Evolutionary conservation across 92 coral and sea anemone genomes (phyloP).

Genomic region (Desmophyllum pertusum): DNA sequence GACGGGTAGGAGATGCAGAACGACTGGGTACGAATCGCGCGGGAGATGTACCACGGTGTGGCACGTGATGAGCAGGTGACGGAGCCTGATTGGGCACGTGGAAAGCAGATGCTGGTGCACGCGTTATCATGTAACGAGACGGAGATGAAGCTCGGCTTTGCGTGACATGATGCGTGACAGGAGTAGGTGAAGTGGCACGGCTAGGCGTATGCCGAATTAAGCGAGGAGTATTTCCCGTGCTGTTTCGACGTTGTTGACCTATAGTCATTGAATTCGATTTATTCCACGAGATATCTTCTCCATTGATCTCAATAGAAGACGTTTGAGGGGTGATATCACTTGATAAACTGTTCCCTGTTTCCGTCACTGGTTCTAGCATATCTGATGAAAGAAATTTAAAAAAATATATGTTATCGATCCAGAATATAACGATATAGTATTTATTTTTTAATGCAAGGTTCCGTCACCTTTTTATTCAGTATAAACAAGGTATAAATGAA

Average conservation of each 20-base stretch:
- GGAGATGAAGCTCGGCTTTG: slow-evolving; percentile 25
- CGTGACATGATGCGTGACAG: too few relatives aligned
- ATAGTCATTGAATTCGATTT: neutral
- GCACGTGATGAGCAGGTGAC: slow-evolving; percentile 21
- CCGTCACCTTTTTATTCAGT: neutral
- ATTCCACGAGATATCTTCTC: slow-evolving; percentile 2
- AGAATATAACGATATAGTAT: neutral
- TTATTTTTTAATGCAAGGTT: neutral
- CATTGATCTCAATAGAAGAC: neutral
- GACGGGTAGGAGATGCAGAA: slow-evolving; percentile 26
- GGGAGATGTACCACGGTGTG: slow-evolving; percentile 23
- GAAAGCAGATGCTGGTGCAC: neutral
- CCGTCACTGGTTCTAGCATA: slow-evolving; percentile 1
- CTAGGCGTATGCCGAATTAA: slow-evolving; percentile 21
- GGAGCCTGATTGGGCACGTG: slow-evolving; percentile 20
- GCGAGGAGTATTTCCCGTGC: slow-evolving; percentile 40
- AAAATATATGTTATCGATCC: neutral
- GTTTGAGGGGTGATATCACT: slow-evolving; percentile 2
- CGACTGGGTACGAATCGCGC: slow-evolving; percentile 10
- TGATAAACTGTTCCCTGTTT: slow-evolving; percentile 16
- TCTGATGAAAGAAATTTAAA: slow-evolving; percentile 17
- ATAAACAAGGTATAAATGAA: too few relatives aligned
- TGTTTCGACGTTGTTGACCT: slow-evolving; percentile 33
- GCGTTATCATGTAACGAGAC: neutral
- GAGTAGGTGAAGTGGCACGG: slow-evolving; percentile 19